Base-by-base conservation (phyloP, 2,888 invertebrate genomes). In the Drosophila differens region DNA sequence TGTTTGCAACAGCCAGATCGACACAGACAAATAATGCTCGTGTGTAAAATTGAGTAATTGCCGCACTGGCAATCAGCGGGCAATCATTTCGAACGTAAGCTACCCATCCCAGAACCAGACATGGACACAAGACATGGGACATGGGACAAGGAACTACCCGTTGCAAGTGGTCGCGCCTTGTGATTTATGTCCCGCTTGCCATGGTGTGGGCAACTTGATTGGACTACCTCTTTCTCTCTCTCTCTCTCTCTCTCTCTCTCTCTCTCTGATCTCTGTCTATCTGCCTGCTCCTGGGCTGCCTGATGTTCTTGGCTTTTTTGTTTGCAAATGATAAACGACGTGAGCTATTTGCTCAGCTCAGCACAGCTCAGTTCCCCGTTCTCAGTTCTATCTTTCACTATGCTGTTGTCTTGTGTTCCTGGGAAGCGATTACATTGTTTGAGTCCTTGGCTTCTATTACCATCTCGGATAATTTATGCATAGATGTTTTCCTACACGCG, bases 11-110 rank as follows among this genome's bases (percentile, higher is more conserved):
- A 47, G 53, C 37, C 19, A 71, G 88, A 89, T 85, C 85, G 85
- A 89, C 85, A 84, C 89, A 85, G 89, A 89, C 89, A 84, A 88
- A 88, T 88, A 88, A 88, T 88, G 86, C 90, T 84, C 88, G 86
- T 90, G 90, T 88, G 89, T 83, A 88, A 88, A 88, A 88, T 88
- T 88, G 88, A 88, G 88, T 88, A 88, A 88, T 88, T 88, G 88
- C 90, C 84, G 86, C 76, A 77, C 85, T 79, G 86, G 90, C 90
- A 88, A 88, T 89, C 90, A 89, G 88, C 90, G 88, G 88, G 88
- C 88, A 89, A 83, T 88, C 87, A 88, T 89, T 88, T 76, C 82
- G 74, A 74, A 77, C 76, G 85, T 80, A 68, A 69, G 67, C 65
- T 64, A 37, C 57, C 57, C 57, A 39, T 37, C 28, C 28, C 28